Conservation (phyloP, 2,113 vertebrate genomes). For the chimpanzee (Pan troglodytes) region NHGRI_mPanTro3-v2.1_pri NC_072408.2:37703001-37703500, state of each 20-base stretch:
- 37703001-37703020: constrained; percentile 8
- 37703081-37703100: not conserved
- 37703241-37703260: not conserved
- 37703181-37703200: not conserved
- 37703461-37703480: not conserved
- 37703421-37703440: not conserved
- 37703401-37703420: not conserved
- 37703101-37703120: not conserved
- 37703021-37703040: not conserved
- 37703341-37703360: not conserved
- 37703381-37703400: not conserved
- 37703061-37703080: not conserved
- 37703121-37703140: not conserved
- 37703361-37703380: not conserved
- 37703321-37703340: not conserved
- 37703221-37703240: not conserved
- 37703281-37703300: not conserved
- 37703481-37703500: not conserved
- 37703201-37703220: not conserved
- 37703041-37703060: not conserved
- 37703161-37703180: not conserved
- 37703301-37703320: not conserved
- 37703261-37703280: not conserved
- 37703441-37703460: not conserved
- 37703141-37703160: not conserved